These are phyloP conservation scores for Australoheros facetus DNA, from an alignment of 2,797 vertebrate species.

Conservation along the genomic window DNA sequence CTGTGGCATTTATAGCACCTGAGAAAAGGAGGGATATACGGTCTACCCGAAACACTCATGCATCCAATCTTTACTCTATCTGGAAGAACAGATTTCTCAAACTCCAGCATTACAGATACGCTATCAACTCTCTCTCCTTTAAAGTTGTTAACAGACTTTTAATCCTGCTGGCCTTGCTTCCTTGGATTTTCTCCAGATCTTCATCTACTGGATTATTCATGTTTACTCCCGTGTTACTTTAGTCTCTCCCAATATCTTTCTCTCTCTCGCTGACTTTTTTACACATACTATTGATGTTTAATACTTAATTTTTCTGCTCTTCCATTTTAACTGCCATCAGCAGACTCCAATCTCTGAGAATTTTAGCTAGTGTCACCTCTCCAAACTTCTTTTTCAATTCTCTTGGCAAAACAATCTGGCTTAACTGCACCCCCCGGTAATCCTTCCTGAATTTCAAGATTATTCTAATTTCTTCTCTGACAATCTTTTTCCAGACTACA, in stretches of 20 bases:
- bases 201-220: fast-evolving
- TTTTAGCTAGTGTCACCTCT: fast-evolving
- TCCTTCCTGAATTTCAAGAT: too few species aligned
- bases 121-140: neutral
- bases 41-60: fast-evolving
- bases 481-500: too few species aligned
- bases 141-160: fast-evolving
- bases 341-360: fast-evolving
- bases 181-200: fast-evolving
- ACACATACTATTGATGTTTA: neutral
- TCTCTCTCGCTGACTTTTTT: neutral
- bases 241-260: neutral
- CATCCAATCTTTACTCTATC: neutral
- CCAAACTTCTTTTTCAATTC: fast-evolving
- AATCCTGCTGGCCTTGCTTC: neutral
- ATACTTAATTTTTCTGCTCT: neutral
- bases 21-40: neutral
- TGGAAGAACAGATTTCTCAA: neutral
- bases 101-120: neutral
- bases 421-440: neutral
- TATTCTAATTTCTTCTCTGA: too few species aligned
- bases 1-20: neutral
- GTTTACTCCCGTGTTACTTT: fast-evolving
- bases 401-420: neutral
- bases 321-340: neutral